Conservation (phyloP, 2,113 vertebrate species). For the Campylorhamphus procurvoides region DNA sequence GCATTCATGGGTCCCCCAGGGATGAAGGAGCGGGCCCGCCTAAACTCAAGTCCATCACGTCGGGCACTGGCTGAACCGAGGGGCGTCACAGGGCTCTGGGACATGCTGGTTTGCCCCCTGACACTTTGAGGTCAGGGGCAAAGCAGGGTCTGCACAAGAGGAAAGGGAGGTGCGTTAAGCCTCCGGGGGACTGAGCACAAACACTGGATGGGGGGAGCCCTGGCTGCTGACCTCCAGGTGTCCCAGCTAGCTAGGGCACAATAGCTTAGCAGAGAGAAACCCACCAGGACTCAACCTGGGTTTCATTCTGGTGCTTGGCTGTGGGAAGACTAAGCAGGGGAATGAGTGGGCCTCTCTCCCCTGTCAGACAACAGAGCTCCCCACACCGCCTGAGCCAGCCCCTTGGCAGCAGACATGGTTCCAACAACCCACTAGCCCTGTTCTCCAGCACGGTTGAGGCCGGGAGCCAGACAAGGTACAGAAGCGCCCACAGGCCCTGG, state of each 20-base stretch:
- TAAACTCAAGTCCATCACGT: fast-evolving
- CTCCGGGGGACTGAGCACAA: fast-evolving
- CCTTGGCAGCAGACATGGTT: neutral
- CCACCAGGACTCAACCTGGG: too few relatives aligned
- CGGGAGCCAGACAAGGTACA: fast-evolving
- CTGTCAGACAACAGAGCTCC: neutral
- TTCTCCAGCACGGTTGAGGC: fast-evolving
- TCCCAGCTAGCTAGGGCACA: neutral
- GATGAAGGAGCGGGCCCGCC: neutral
- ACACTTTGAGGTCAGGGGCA: neutral
- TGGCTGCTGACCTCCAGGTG: too few relatives aligned
- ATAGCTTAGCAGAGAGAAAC: fast-evolving
- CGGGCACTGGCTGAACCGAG: neutral
- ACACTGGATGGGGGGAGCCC: neutral
- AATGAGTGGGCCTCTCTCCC: neutral
- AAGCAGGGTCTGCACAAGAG: neutral
- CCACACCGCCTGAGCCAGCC: neutral
- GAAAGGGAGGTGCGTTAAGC: neutral
- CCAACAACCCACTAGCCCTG: fast-evolving
- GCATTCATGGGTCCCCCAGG: neutral
- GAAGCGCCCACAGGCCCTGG: neutral
- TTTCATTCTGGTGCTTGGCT: neutral
- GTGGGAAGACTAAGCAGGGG: neutral
- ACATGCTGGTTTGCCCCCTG: neutral
- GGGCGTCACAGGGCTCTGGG: neutral